A percentile compares a stretch with the other conserved stretches of the same genome.
These are phyloP conservation scores for Spea multiplicata DNA, from an alignment of 2,113 vertebrate genomes.

Conservation along the genomic window DNA sequence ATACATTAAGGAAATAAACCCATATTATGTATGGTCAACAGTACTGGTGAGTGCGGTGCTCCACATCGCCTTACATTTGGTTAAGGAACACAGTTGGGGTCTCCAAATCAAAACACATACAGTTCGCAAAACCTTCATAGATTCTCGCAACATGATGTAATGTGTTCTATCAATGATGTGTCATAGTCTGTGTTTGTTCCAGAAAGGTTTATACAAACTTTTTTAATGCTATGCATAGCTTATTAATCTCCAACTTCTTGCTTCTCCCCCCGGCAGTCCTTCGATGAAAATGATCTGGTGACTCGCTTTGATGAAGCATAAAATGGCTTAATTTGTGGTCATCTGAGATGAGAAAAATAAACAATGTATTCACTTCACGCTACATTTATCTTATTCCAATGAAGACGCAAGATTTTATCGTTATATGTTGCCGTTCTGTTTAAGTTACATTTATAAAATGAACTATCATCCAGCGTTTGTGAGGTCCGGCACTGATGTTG, in stretches of 20 bases:
- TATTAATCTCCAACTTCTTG: not conserved
- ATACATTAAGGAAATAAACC: too few species aligned
- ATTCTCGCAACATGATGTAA: slow-evolving; percentile 44
- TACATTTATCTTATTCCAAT: slow-evolving; percentile 2
- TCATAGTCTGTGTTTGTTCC: slow-evolving; percentile 27
- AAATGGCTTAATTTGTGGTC: slow-evolving; percentile 23
- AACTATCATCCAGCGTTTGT: too few species aligned
- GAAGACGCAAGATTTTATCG: too few species aligned
- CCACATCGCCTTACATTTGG: too few species aligned
- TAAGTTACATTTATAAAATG: too few species aligned
- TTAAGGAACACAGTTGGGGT: slow-evolving; percentile 32
- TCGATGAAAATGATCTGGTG: not conserved
- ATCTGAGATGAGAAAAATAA: slow-evolving; percentile 3
- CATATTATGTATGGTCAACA: too few species aligned
- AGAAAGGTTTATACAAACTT: slow-evolving; percentile 8
- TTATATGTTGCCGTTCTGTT: too few species aligned
- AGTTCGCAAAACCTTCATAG: slow-evolving; percentile 32
- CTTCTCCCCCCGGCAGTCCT: not conserved
- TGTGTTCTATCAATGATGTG: slow-evolving; percentile 25
- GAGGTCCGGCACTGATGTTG: too few species aligned
- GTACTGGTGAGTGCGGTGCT: too few species aligned
- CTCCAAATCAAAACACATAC: slow-evolving; percentile 7
- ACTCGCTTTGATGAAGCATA: not conserved
- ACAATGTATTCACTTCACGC: slow-evolving; percentile 16
- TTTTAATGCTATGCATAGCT: not conserved